Evolutionary conservation across 2,888 invertebrate genomes (phyloP).

Genomic region (Amphiduros pacificus): DNA sequence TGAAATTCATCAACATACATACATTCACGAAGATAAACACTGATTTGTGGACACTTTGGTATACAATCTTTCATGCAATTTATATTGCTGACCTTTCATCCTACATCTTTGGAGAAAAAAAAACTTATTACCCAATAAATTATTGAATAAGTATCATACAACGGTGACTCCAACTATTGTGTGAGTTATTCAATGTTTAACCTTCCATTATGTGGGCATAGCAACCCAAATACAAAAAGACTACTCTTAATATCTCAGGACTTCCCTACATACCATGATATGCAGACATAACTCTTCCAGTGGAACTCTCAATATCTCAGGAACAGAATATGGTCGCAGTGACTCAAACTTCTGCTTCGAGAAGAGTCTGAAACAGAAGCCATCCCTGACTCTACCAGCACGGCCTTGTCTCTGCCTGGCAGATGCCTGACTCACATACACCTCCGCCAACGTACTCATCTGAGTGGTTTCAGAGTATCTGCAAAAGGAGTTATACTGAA

Average conservation of each 20-base stretch:
- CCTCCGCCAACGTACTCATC: conserved; percentile 53
- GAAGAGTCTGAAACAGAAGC: conserved; percentile 52
- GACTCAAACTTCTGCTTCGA: conserved; percentile 41
- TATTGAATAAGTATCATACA: too few relatives aligned
- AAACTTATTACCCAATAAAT: too few relatives aligned
- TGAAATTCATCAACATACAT: conserved; percentile 26
- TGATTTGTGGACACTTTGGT: too few relatives aligned
- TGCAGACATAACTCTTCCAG: conserved; percentile 55
- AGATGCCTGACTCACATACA: conserved; percentile 53
- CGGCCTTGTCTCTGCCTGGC: conserved; percentile 53
- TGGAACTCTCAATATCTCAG: conserved; percentile 55
- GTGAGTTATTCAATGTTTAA: too few relatives aligned
- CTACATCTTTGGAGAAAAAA: too few relatives aligned
- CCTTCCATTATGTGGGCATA: too few relatives aligned
- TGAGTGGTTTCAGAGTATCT: conserved; percentile 54
- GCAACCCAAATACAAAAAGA: too few relatives aligned
- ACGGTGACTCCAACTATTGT: too few relatives aligned
- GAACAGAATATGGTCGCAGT: conserved; percentile 43
- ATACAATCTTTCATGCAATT: too few relatives aligned
- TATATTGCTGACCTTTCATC: too few relatives aligned
- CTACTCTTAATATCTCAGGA: background rate
- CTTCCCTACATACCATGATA: conserved; percentile 44
- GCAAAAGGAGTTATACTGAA: conserved; percentile 3
- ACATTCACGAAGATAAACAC: too few relatives aligned
- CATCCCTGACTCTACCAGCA: conserved; percentile 51